Base-by-base conservation (phyloP, 2,797 vertebrate species). In the Protosalanx chinensis region DNA sequence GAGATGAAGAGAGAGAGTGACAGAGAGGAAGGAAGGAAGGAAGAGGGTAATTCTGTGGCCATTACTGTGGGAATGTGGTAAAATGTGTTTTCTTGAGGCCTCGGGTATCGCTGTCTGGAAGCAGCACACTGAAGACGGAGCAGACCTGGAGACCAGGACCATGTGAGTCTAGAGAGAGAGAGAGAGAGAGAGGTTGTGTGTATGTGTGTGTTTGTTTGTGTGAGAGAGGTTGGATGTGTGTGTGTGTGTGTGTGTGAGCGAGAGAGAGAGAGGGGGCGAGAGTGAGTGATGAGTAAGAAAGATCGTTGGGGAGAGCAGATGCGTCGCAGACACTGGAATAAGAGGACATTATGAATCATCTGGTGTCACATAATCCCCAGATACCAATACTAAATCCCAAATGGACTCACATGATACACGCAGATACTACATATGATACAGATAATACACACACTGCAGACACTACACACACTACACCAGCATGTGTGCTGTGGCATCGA, bases 1-100 rank as follows among this genome's bases (percentile, higher is more conserved):
- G 33, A 35, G 33, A 35, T n/a, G 46, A 30, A n/a, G 20, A 37
- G 53, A 49, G 16, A 23, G 57, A 23, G 49, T 57, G 62, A 76
- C 12, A 46, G 6, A 35, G 41, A 46, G 41, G 41, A 74, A 79
- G 15, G 16, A 56, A 58, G 58, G 80, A 72, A 88, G 86, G 84
- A 88, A 84, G 86, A 85, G 76, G 88, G 84, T 80, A 78, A 82
- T 85, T 88, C 74, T 63, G 83, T 84, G 86, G 80, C 76, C 73
- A 76, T 86, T 84, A 88, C 88, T 92, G 88, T 92, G 91, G 91
- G 91, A 93, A 93, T 88, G 81, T 88, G 84, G 79, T 88, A 83
- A 91, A 90, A 90, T 91, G 83, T 84, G 81, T 82, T 93, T 92
- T 93, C 88, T 85, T 91, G 84, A 85, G 88, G 84, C 85, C 87